A percentile compares a stretch with the other conserved stretches of the same genome.
phyloP scores from a whole-genome alignment of 2,888 invertebrate genomes.

The Synergus itoensis region DNA sequence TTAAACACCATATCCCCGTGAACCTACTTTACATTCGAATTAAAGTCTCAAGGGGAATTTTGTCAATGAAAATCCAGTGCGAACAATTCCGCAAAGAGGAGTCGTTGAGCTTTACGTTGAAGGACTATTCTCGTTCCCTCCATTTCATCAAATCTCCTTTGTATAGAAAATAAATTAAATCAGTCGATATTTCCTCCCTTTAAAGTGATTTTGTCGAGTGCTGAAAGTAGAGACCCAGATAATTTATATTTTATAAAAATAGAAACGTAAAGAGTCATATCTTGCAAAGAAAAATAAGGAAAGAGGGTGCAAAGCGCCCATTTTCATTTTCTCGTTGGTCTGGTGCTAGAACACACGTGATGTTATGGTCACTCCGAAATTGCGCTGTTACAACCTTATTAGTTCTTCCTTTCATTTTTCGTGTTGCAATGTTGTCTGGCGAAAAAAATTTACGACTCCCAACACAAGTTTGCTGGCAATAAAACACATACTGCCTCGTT shows the following conservation, averaged over 20 bases:
- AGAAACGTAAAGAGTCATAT: not conserved
- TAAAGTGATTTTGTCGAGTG: not conserved
- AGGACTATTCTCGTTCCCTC: conserved; percentile 18
- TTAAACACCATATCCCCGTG: conserved; percentile 52
- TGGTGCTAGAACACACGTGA: conserved; percentile 59
- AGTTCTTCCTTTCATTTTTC: conserved; percentile 45
- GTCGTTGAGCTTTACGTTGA: conserved; percentile 45
- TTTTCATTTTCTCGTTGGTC: conserved; percentile 55
- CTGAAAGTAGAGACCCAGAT: not conserved
- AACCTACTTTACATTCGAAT: conserved; percentile 57
- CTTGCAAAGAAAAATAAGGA: not conserved
- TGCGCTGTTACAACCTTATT: conserved; percentile 59
- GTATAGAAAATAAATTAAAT: not conserved
- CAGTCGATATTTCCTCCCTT: not conserved
- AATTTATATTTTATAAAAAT: not conserved
- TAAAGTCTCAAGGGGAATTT: conserved; percentile 38
- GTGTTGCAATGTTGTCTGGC: conserved; percentile 45
- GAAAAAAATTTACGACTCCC: conserved; percentile 10
- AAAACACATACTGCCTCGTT: not conserved
- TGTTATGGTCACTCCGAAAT: conserved; percentile 61
- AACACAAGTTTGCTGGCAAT: not conserved
- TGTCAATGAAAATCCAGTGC: conserved; percentile 43
- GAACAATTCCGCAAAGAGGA: conserved; percentile 43
- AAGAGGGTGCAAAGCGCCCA: conserved; percentile 43
- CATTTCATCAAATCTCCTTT: not conserved